phyloP scores from a whole-genome alignment of 2,888 invertebrate genomes.

The Brachyptera risi region DNA sequence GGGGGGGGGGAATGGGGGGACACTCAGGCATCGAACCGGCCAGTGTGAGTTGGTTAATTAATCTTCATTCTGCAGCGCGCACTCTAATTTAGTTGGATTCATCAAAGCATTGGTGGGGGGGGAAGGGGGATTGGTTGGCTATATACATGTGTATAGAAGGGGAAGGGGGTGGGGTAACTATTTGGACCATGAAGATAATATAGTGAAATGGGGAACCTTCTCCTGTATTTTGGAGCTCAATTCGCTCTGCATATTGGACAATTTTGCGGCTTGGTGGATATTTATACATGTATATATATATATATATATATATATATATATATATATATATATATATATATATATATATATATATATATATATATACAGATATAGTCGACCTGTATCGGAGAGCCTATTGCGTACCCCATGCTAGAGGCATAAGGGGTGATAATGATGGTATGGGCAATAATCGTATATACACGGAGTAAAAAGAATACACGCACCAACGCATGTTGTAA shows the following conservation, averaged over 20 bases:
- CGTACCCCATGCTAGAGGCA: too few relatives aligned
- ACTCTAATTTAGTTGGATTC: conserved; percentile 17
- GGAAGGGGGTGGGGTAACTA: not conserved
- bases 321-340: too few relatives aligned
- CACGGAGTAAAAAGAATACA: not conserved
- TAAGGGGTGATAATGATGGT: not conserved
- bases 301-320: too few relatives aligned
- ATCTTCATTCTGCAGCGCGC: conserved; percentile 18
- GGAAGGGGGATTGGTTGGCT: not conserved
- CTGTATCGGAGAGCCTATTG: too few relatives aligned
- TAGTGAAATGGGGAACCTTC: not conserved
- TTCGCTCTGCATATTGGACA: conserved; percentile 19
- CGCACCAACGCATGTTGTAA: not conserved
- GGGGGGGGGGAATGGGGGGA: not conserved
- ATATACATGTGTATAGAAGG: too few relatives aligned
- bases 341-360: too few relatives aligned
- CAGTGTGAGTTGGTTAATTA: conserved; percentile 14
- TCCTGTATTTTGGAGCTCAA: conserved; percentile 1
- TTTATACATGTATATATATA: not conserved
- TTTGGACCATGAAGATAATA: not conserved
- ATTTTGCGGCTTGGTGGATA: conserved; percentile 8
- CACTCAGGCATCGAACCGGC: not conserved
- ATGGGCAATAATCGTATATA: not conserved
- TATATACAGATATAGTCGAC: too few relatives aligned
- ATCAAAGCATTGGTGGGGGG: conserved; percentile 7